Base-by-base conservation (phyloP, 2,113 vertebrate species). In the Chlorodrepanis virens region DNA sequence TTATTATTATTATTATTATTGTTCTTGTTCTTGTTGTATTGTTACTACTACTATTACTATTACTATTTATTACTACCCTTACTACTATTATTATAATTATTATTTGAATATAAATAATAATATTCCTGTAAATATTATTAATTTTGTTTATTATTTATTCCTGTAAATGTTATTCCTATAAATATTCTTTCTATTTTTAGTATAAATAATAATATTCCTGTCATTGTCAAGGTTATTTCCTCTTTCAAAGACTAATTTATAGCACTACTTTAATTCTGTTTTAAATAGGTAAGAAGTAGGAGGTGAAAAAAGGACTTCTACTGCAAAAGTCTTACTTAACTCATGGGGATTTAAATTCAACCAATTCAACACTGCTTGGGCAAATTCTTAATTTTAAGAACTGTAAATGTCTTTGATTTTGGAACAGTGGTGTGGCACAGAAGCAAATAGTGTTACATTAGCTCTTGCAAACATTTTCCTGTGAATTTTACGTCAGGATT, bases 61-160 rank as follows among this genome's bases (percentile, higher is more conserved):
- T n/a, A 12, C 16, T 8, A 49, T 10, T 33, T 45, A 0, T 39
- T 47, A 3, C 60, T 54, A 1, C 25, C 33, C 2, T 24, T 60
- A 4, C 57, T 65, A 10, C 22, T 68, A 9, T 67, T 86, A 29
- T n/a, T 65, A 12, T 60, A 52, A 6, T n/a, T 71, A 8, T 29
- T 76, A 56, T 33, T 78, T 40, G 40, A 40, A 40, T 40, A 40
- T 40, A 40, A 40, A 40, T 40, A 40, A 47, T 44, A 75, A 19
- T 52, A 22, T 45, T 47, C 45, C 45, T 47, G 45, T 23, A 23
- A 23, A 47, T 47, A 23, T 23, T 47, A 22, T 22, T 44, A 14
- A 15, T 40, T 40, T 40, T 40, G 15, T 14, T 31, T 54, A 2
- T 10, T 3, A 31, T 53, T 53, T 29, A 52, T 52, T 52, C 10